Base-by-base conservation (phyloP, 2,888 invertebrate species). In the Lasioglossum calceatum region DNA sequence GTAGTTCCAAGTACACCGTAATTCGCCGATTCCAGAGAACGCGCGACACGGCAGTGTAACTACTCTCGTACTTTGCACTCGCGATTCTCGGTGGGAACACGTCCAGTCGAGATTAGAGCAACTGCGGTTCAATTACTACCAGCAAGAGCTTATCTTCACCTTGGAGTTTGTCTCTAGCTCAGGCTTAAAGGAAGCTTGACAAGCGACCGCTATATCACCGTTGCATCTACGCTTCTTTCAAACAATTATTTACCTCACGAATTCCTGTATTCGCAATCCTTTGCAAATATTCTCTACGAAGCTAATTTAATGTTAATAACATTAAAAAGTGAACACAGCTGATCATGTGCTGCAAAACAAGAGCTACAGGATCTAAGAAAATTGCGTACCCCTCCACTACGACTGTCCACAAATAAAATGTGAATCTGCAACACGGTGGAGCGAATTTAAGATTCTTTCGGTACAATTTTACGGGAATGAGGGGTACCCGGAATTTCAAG, bases 61-160 rank as follows among this genome's bases (percentile, higher is more conserved):
- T 87, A 79, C 54, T 72, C 88, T 80, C 81, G 86, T 89, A 85
- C 81, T 81, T 79, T 76, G 54, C 77, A 72, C 87, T 82, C 75
- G 85, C 81, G 84, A 89, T 78, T 84, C 82, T 54, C 78, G 82
- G 71, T 80, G 81, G 83, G 86, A 87, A 84, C 74, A 73, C 88
- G 81, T 87, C 84, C 79, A 82, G 86, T 77, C 75, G 64, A 85
- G 87, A 87, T 89, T 88, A 88, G 84, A 88, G 73, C 84, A 83
- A 82, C 80, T 77, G 88, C 84, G 84, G 80, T 88, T 89, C 86
- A 91, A 91, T 91, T 88, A 87, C 88, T 81, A 54, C 73, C 82
- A 83, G 83, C 82, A 58, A 81, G 82, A 71, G 91, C 89, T 90
- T 87, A 90, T 91, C 88, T 86, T 85, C 82, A 58, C 70, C 42